Evolutionary conservation across 2,888 invertebrate genomes (phyloP).

Genomic region (Platerodrilus igneus): DNA sequence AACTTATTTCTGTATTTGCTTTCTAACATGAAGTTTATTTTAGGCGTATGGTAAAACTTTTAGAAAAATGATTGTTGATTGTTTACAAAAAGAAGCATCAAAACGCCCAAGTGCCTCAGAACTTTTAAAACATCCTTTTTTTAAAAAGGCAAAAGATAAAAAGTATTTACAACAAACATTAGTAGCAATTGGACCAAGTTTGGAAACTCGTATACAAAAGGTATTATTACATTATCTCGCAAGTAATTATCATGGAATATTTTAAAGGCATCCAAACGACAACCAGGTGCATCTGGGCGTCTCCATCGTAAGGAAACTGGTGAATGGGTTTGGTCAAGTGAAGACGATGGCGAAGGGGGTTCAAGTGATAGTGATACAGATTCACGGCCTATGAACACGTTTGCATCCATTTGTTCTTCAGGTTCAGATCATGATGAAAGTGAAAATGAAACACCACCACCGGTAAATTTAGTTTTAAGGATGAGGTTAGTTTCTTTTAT

Average conservation of each 20-base stretch:
- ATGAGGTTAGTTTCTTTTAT: slow-evolving; percentile 74
- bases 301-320: slow-evolving; percentile 92
- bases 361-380: slow-evolving; percentile 54
- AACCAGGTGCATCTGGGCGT: slow-evolving; percentile 80
- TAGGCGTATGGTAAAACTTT: slow-evolving; percentile 91
- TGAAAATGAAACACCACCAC: slow-evolving; percentile 44
- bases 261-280: slow-evolving; percentile 62
- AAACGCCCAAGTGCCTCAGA: slow-evolving; percentile 95
- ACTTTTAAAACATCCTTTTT: slow-evolving; percentile 93
- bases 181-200: slow-evolving; percentile 79
- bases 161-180: slow-evolving; percentile 82
- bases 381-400: slow-evolving; percentile 48
- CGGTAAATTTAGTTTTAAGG: slow-evolving; percentile 80
- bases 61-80: slow-evolving; percentile 94
- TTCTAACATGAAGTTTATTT: slow-evolving; percentile 11
- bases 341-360: slow-evolving; percentile 71
- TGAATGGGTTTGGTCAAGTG: slow-evolving; percentile 98
- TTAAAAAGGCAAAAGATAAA: slow-evolving; percentile 94
- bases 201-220: slow-evolving; percentile 88
- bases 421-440: slow-evolving; percentile 49
- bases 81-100: slow-evolving; percentile 91
- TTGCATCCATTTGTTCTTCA: slow-evolving; percentile 44
- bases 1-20: too few relatives aligned
- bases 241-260: too few relatives aligned
- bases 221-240: too few relatives aligned